Conservation (phyloP, 1,140 invertebrate species). For the Episyrphus balteatus region DNA sequence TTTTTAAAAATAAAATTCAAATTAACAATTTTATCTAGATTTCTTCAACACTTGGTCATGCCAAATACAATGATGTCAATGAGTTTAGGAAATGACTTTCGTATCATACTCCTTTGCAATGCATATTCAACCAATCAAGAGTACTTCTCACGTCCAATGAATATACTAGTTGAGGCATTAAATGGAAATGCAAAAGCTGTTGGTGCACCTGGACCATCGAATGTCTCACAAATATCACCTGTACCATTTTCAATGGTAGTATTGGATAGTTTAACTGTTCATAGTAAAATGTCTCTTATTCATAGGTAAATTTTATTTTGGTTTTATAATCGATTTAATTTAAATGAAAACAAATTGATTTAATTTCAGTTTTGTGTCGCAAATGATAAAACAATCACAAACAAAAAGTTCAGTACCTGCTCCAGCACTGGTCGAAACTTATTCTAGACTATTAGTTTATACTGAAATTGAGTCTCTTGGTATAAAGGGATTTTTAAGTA, state of each 20-base stretch:
- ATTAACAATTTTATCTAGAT: constrained; percentile 40
- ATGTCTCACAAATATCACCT: constrained; percentile 15
- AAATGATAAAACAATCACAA: constrained; percentile 39
- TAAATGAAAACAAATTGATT: background rate
- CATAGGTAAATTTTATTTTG: constrained; percentile 40
- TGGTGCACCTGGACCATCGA: constrained; percentile 45
- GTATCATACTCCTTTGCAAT: constrained; percentile 86
- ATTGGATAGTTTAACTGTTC: constrained; percentile 88
- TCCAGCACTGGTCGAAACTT: constrained; percentile 90
- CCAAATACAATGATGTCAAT: constrained; percentile 53
- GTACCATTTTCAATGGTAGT: constrained; percentile 84
- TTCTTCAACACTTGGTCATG: constrained; percentile 69
- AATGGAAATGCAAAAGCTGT: constrained; percentile 61
- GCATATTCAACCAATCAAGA: constrained; percentile 86
- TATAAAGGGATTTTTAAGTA: constrained; percentile 92
- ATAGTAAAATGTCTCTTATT: constrained; percentile 96
- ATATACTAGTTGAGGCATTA: constrained; percentile 76
- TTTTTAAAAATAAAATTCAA: background rate
- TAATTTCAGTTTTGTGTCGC: constrained; percentile 25
- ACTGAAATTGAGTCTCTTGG: constrained; percentile 95
- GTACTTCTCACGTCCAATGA: constrained; percentile 76
- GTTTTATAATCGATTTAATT: too few relatives aligned
- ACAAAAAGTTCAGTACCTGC: constrained; percentile 71
- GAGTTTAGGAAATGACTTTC: constrained; percentile 70
- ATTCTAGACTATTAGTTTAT: constrained; percentile 84